Evolutionary conservation across 2,113 vertebrate species (phyloP).

Genomic region (Phaetusa simplex): DNA sequence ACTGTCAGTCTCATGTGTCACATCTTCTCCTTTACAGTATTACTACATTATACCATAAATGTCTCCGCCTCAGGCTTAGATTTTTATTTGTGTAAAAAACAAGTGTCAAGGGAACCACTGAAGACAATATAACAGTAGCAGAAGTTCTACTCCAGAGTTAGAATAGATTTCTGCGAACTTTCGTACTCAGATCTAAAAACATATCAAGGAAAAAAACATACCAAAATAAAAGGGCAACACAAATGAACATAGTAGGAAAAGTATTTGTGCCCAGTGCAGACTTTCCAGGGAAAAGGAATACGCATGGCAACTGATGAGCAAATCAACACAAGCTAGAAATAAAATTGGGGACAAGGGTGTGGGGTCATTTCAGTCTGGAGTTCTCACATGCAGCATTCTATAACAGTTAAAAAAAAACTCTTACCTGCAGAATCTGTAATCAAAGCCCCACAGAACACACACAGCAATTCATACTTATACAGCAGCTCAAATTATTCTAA

Average conservation of each 20-base stretch:
- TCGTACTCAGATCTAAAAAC: slow-evolving; percentile 61
- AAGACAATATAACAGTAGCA: slow-evolving; percentile 43
- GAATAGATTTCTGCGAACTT: slow-evolving; percentile 39
- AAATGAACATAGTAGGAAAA: slow-evolving; percentile 76
- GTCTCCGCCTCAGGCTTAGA: not conserved
- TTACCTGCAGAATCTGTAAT: slow-evolving; percentile 78
- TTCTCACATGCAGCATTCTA: slow-evolving; percentile 80
- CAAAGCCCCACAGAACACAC: slow-evolving; percentile 69
- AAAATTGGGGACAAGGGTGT: slow-evolving; percentile 66
- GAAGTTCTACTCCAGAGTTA: slow-evolving; percentile 11
- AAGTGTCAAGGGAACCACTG: slow-evolving; percentile 6
- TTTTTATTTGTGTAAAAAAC: not conserved
- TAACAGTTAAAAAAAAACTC: slow-evolving; percentile 54
- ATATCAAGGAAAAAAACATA: slow-evolving; percentile 65
- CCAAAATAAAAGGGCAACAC: slow-evolving; percentile 72
- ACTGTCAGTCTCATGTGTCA: not conserved
- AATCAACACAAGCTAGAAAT: slow-evolving; percentile 77
- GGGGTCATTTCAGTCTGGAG: slow-evolving; percentile 62
- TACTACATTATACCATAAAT: not conserved
- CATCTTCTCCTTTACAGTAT: not conserved
- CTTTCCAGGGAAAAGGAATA: slow-evolving; percentile 70
- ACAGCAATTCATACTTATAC: slow-evolving; percentile 24
- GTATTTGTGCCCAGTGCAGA: slow-evolving; percentile 72
- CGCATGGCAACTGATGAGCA: slow-evolving; percentile 73
- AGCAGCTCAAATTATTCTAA: not conserved